These are phyloP conservation scores for Triops cancriformis DNA, from an alignment of 1,140 invertebrate species.

Conservation along the genomic window DNA sequence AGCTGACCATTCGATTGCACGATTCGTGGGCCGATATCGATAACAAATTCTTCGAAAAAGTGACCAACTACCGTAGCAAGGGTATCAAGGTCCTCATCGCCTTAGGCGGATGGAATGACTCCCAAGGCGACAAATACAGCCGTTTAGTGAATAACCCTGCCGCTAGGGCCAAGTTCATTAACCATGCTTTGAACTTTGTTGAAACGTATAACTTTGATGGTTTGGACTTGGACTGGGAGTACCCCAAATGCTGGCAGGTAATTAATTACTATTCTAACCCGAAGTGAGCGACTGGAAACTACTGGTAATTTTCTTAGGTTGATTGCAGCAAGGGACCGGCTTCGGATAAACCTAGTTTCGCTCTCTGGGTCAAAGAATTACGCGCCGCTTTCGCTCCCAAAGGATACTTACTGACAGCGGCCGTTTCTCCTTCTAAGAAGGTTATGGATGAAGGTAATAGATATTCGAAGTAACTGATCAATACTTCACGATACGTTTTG, in stretches of 20 bases:
- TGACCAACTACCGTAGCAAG: slow-evolving; percentile 46
- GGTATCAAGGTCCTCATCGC: slow-evolving; percentile 53
- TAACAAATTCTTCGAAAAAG: slow-evolving; percentile 52
- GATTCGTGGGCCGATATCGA: slow-evolving; percentile 37
- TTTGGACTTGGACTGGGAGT: slow-evolving; percentile 57
- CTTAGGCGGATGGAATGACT: slow-evolving; percentile 57
- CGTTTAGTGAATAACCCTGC: slow-evolving; percentile 45
- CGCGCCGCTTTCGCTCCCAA: slow-evolving; percentile 43
- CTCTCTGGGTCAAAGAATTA: slow-evolving; percentile 58
- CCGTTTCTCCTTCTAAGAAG: slow-evolving; percentile 72
- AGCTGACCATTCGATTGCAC: slow-evolving; percentile 33
- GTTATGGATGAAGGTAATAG: slow-evolving; percentile 54
- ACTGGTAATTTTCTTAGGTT: slow-evolving; percentile 42
- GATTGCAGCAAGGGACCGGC: slow-evolving; percentile 66
- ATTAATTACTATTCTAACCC: slow-evolving; percentile 23
- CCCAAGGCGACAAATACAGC: slow-evolving; percentile 53
- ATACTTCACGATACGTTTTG: not conserved
- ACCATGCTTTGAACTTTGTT: slow-evolving; percentile 47
- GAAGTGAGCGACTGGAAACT: not conserved
- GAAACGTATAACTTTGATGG: slow-evolving; percentile 52
- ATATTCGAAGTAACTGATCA: not conserved
- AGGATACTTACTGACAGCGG: slow-evolving; percentile 60
- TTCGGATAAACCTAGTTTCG: slow-evolving; percentile 66
- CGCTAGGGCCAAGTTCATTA: slow-evolving; percentile 44
- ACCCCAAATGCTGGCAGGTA: slow-evolving; percentile 62